These are phyloP conservation scores for Cerceris ruficornis DNA, from an alignment of 2,888 invertebrate genomes.

Conservation along the genomic window DNA sequence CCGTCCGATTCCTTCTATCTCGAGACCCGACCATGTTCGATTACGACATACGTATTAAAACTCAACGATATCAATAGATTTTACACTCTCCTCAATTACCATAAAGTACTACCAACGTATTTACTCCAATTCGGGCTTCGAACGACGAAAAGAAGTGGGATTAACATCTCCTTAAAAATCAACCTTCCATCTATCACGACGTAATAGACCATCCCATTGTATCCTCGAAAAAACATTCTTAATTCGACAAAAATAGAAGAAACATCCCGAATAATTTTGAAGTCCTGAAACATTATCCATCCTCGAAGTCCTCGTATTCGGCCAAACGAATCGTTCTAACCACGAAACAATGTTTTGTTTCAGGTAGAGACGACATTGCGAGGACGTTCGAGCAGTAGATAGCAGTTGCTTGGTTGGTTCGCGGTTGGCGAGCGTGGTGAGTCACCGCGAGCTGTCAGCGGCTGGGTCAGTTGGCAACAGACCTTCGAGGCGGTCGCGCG, in stretches of 20 bases:
- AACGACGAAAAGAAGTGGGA: background rate
- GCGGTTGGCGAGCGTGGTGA: constrained; percentile 58
- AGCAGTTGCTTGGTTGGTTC: constrained; percentile 25
- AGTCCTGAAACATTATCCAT: background rate
- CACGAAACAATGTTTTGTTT: constrained; percentile 7
- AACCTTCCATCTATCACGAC: background rate
- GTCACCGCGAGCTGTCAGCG: constrained; percentile 71
- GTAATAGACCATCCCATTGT: background rate
- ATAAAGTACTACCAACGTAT: background rate
- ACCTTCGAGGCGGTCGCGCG: constrained; percentile 71
- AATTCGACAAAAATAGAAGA: background rate
- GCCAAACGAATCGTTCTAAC: background rate
- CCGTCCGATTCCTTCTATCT: background rate
- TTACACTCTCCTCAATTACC: background rate
- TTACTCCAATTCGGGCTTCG: background rate
- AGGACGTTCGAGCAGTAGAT: background rate
- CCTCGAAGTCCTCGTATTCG: background rate
- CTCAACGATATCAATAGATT: background rate
- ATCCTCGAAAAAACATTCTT: background rate
- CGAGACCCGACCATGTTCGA: background rate
- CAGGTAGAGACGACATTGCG: background rate
- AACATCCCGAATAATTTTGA: background rate
- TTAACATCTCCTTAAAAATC: background rate
- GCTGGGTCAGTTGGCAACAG: constrained; percentile 81
- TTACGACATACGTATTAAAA: background rate